Conservation (phyloP, 2,888 invertebrate genomes). For the Fragum sueziense region DNA sequence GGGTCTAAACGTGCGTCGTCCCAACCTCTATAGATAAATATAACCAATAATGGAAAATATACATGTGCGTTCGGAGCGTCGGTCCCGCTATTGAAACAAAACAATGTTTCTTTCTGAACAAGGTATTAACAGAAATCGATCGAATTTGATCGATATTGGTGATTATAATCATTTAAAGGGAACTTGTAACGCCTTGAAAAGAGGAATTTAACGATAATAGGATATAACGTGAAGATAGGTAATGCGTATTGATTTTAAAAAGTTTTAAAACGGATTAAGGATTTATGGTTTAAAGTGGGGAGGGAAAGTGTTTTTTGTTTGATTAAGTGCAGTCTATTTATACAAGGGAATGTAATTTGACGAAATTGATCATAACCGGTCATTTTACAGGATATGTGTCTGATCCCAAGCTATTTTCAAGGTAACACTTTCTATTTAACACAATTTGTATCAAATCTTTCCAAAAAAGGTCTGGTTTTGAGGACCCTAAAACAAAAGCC, state of each 20-base stretch:
- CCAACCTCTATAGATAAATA: slow-evolving; percentile 16
- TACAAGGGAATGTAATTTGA: no score
- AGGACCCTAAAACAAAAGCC: no score
- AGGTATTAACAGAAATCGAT: slow-evolving; percentile 7
- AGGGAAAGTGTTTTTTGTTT: background rate
- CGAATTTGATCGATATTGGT: slow-evolving; percentile 8
- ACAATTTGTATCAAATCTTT: no score
- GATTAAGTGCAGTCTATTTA: no score
- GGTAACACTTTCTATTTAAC: no score
- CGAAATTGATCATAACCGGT: no score
- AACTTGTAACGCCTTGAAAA: background rate
- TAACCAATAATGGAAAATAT: slow-evolving; percentile 4
- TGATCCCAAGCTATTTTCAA: no score
- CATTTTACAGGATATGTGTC: no score
- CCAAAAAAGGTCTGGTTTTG: no score
- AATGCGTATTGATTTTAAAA: background rate
- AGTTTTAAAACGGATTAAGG: background rate
- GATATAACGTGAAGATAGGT: background rate
- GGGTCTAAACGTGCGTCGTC: slow-evolving; percentile 16
- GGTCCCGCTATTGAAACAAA: background rate
- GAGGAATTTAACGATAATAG: background rate
- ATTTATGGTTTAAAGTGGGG: background rate
- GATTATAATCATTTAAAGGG: background rate
- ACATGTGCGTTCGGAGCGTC: background rate
- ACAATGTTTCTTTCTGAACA: background rate